These are phyloP conservation scores for Hylia prasina DNA, from an alignment of 2,113 vertebrate genomes.

Conservation along the genomic window DNA sequence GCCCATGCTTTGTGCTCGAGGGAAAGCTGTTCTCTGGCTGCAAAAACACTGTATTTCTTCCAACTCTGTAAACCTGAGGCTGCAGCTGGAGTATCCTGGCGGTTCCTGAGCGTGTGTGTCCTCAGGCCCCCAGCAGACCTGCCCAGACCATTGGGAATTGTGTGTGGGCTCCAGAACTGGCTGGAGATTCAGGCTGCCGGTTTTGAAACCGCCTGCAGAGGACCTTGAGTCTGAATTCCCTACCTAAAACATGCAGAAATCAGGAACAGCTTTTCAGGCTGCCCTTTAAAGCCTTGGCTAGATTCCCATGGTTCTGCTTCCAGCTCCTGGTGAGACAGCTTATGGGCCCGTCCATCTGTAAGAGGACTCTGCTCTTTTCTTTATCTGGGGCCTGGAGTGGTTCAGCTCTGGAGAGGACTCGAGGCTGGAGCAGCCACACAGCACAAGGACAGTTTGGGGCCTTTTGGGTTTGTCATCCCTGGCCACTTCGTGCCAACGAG, in stretches of 20 bases:
- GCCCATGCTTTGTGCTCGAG: not conserved
- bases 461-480: not conserved
- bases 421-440: not conserved
- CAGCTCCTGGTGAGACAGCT: constrained; percentile 50
- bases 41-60: not conserved
- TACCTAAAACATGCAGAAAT: not conserved
- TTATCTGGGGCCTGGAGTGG: not conserved
- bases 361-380: constrained; percentile 42
- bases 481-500: not conserved
- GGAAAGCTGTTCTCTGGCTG: not conserved
- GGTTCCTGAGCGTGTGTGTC: not conserved
- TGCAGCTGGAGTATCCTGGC: not conserved
- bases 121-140: not conserved
- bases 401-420: not conserved
- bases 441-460: not conserved
- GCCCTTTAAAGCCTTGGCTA: constrained; percentile 50
- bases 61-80: not conserved
- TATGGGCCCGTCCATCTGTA: constrained; percentile 41
- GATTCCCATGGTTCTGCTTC: constrained; percentile 19
- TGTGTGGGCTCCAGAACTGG: not conserved
- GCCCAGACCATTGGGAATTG: not conserved
- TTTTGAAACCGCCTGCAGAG: not conserved
- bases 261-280: constrained; percentile 51
- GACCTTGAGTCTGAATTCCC: not conserved
- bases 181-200: not conserved